Base-by-base conservation (phyloP, 2,113 vertebrate species). In the Scomber colias region DNA sequence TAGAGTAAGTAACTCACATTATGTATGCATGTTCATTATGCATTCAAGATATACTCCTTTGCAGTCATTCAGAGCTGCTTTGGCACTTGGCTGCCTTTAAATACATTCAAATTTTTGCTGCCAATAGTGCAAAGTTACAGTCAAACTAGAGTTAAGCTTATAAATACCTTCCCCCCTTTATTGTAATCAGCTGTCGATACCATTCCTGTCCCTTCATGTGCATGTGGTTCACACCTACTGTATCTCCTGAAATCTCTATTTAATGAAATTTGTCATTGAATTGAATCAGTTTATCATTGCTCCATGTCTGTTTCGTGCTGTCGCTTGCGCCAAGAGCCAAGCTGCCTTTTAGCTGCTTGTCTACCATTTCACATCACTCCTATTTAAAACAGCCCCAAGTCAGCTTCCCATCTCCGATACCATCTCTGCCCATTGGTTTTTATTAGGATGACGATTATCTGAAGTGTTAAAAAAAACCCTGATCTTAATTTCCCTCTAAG, bases 391-490 rank as follows among this genome's bases (percentile, higher is more conserved):
- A 75, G 75, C 46, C 59, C 67, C 9, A 57, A 31, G 48, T 75
- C n/a, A 64, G 15, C 40, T 84, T 72, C 19, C 65, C 48, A 70
- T 24, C 35, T 11, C n/a, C 4, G 71, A 87, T 65, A 79, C 11
- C 65, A 77, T 84, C 70, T 71, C 15, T 27, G 46, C 40, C 48
- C 9, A 45, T 51, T 84, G 48, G 15, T 49, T 87, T 76, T 73
- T 71, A 74, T 76, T 60, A 59, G 60, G 73, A 71, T 53, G 16
- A 51, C 6, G 8, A 71, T 66, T 79, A 81, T 73, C 79, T 61
- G 11, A 46, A 55, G 31, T n/a, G n/a, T 62, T 50, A 40, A 74
- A 86, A 81, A 12, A 86, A 81, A 12, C 21, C 16, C 10, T 44
- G 30, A 69, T 65, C 46, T 69, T 56, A 48, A 75, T 71, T 69